Percentiles rank a stretch among this genome's conserved stretches.
Conservation (phyloP, 2,113 vertebrate species). For the Crotalus viridis region DNA sequence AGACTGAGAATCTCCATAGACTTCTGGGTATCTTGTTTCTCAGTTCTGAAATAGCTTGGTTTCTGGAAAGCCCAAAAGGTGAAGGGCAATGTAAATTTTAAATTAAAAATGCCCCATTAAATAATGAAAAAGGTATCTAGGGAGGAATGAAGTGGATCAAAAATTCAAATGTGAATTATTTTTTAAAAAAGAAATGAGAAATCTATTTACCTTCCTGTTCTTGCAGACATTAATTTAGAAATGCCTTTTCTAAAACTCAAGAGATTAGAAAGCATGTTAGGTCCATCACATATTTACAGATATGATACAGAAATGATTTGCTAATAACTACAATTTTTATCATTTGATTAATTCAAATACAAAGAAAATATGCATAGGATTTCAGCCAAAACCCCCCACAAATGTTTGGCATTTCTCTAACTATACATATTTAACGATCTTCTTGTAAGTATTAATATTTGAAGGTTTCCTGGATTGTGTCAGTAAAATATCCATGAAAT, state of each 20-base stretch:
- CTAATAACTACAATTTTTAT: neutral
- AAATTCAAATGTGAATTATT: neutral
- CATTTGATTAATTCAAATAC: neutral
- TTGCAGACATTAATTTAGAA: neutral
- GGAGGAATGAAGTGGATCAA: neutral
- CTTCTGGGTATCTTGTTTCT: neutral
- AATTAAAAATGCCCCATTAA: neutral
- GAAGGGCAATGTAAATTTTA: neutral
- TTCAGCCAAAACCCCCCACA: neutral
- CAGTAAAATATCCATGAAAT: neutral
- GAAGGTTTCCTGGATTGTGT: neutral
- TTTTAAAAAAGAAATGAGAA: neutral
- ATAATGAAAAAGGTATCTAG: neutral
- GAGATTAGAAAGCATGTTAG: neutral
- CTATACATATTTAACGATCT: neutral
- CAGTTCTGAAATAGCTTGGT: neutral
- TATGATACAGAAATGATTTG: slow-evolving; percentile 10
- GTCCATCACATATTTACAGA: neutral
- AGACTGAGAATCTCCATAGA: too few species aligned
- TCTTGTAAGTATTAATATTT: neutral
- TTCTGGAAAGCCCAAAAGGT: neutral
- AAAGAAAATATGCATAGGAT: neutral
- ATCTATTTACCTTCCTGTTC: neutral
- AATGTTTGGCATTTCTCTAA: neutral
- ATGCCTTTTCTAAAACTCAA: neutral